Evolutionary conservation across 2,113 vertebrate species (phyloP).

Genomic region (Pachycephala philippinensis): DNA sequence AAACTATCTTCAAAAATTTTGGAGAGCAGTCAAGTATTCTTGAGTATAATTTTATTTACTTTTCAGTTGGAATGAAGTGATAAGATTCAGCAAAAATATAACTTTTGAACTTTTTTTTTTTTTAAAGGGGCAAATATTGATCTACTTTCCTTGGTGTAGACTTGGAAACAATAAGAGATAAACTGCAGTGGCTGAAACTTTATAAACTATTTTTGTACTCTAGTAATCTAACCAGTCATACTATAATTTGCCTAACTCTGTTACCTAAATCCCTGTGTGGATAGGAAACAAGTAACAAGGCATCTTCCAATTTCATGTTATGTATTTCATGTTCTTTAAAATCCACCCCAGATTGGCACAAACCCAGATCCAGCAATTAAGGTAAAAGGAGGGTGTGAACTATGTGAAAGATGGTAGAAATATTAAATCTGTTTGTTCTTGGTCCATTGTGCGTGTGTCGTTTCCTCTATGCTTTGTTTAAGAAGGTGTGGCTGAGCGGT

Average conservation of each 20-base stretch:
- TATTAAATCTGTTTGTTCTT: neutral
- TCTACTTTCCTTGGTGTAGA: neutral
- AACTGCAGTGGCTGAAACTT: neutral
- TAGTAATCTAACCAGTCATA: neutral
- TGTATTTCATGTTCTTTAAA: neutral
- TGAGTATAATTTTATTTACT: neutral
- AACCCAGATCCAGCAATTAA: neutral
- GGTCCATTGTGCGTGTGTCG: neutral
- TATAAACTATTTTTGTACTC: neutral
- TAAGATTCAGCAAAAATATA: neutral
- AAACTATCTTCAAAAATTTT: neutral
- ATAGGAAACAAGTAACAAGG: neutral
- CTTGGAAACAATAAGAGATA: neutral
- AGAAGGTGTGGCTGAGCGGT: neutral
- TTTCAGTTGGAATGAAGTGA: neutral
- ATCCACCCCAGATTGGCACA: neutral
- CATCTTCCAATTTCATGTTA: neutral
- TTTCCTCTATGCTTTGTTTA: constrained; percentile 7
- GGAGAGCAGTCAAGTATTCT: neutral
- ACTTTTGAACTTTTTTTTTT: neutral
- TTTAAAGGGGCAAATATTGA: neutral
- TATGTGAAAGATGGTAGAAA: neutral
- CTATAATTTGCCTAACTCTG: neutral
- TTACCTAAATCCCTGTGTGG: neutral
- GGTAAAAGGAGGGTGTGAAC: neutral